Base-by-base conservation (phyloP, 2,113 vertebrate genomes). In the Cochlearius cochlearius region DNA sequence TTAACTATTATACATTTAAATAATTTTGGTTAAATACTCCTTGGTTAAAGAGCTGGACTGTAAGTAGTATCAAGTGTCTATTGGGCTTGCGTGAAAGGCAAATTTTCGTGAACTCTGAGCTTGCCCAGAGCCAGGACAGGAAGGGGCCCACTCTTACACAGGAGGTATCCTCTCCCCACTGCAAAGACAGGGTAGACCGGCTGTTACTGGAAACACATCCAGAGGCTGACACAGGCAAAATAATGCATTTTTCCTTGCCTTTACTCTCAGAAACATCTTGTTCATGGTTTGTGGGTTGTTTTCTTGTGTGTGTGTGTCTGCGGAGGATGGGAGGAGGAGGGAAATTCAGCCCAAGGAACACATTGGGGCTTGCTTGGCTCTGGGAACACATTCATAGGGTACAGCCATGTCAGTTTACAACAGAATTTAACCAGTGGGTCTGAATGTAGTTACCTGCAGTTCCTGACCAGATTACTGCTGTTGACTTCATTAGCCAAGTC, bases 151-250 rank as follows among this genome's bases (percentile, higher is more conserved):
- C 18, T 43, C 18, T 9, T 7, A 55, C 8, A 32, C 25, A 49
- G 64, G 30, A 45, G 60, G 11, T 39, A 39, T 13, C 43, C 29
- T 58, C 69, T 58, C 30, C 25, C 27, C 18, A 7, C 12, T 17
- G 66, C 47, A 62, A 76, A 55, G 55, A 26, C 17, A 23, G 16
- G 22, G 36, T 32, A 60, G 6, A 0, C 0, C 1, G 21, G 10
- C 13, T 52, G 32, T n/a, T 47, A 43, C 17, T 67, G 39, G 29
- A 83, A 86, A 43, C 43, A 29, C 0, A 3, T 9, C 49, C n/a
- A 55, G 55, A 71, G 43, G 41, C 22, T 55, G 32, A 58, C 17
- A n/a, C 8, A 29, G 26, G 7, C 17, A 64, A 86, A 79, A 52
- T 5, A 38, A 62, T 15, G 22, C 11, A 26, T 63, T 79, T 69